These are phyloP conservation scores for Chymomyza procnemis DNA, from an alignment of 2,888 invertebrate species.

Conservation along the genomic window DNA sequence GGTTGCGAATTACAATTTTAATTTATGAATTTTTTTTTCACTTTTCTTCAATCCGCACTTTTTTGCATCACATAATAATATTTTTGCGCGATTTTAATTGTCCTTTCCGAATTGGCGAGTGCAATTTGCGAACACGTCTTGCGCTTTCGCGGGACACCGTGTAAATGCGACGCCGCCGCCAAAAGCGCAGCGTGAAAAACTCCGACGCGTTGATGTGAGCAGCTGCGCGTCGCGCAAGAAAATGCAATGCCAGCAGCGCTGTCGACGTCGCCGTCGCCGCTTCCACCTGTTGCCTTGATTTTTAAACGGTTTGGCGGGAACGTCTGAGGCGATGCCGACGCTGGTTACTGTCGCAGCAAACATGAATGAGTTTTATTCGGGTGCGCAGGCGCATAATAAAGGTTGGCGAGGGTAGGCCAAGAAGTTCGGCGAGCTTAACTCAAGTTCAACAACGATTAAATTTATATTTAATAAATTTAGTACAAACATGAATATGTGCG, in stretches of 20 bases:
- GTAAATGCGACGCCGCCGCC: constrained; percentile 40
- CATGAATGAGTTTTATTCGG: constrained; percentile 29
- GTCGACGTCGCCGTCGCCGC: constrained; percentile 9
- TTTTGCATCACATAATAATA: not conserved
- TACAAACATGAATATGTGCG: no score
- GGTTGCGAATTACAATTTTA: no score
- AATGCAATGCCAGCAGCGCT: constrained; percentile 29
- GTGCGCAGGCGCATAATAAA: not conserved
- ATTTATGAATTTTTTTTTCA: no score
- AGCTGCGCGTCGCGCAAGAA: constrained; percentile 12
- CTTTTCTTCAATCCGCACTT: constrained; percentile 4
- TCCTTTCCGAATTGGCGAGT: constrained; percentile 10
- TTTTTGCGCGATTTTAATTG: not conserved
- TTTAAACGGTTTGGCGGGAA: constrained; percentile 23
- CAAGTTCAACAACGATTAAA: no score
- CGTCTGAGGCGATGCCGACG: not conserved
- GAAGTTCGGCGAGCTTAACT: no score
- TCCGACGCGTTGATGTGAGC: not conserved
- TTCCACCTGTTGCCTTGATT: constrained; percentile 60
- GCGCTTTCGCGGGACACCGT: constrained; percentile 40
- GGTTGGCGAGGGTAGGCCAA: not conserved
- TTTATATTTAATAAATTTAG: no score
- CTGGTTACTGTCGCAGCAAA: not conserved
- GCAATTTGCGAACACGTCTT: constrained; percentile 50
- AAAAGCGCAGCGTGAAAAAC: constrained; percentile 21